Percentiles rank a stretch among this genome's conserved stretches.
These are phyloP conservation scores for Rhinichthys osculus DNA, from an alignment of 2,797 vertebrate genomes.

Conservation along the genomic window DNA sequence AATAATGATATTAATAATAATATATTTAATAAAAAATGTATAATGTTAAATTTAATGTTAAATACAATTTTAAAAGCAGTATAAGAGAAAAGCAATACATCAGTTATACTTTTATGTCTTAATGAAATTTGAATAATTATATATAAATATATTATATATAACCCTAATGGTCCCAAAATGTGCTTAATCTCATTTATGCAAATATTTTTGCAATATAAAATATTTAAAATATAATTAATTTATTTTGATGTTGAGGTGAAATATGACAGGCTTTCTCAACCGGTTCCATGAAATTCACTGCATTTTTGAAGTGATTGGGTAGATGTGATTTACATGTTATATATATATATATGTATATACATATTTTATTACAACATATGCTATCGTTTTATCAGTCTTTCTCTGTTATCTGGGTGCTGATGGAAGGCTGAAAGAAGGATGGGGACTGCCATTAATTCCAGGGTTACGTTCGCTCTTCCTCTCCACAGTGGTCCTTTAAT, in stretches of 20 bases:
- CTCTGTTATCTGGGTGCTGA: slow-evolving; percentile 13
- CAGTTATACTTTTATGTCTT: not conserved
- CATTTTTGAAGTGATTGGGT: not conserved
- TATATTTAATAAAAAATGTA: too few relatives aligned
- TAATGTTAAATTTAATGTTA: not conserved
- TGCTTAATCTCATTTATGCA: not conserved
- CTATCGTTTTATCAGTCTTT: not conserved
- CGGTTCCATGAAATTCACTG: not conserved
- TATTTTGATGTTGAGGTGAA: not conserved
- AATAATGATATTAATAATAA: too few relatives aligned
- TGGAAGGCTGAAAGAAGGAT: slow-evolving; percentile 12
- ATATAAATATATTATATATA: not conserved
- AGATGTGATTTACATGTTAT: slow-evolving; percentile 3
- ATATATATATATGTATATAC: not conserved
- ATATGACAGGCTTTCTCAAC: not conserved
- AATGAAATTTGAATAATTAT: not conserved
- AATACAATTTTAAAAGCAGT: not conserved
- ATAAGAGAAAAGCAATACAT: not conserved
- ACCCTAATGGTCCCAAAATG: too few relatives aligned
- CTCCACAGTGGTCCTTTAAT: slow-evolving; percentile 59
- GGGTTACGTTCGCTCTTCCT: slow-evolving; percentile 50
- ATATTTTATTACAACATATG: not conserved
- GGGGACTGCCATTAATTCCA: slow-evolving; percentile 54
- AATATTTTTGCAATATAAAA: not conserved
- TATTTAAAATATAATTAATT: not conserved